Base-by-base conservation (phyloP, 2,888 invertebrate genomes). In the Andrena trimmerana region DNA sequence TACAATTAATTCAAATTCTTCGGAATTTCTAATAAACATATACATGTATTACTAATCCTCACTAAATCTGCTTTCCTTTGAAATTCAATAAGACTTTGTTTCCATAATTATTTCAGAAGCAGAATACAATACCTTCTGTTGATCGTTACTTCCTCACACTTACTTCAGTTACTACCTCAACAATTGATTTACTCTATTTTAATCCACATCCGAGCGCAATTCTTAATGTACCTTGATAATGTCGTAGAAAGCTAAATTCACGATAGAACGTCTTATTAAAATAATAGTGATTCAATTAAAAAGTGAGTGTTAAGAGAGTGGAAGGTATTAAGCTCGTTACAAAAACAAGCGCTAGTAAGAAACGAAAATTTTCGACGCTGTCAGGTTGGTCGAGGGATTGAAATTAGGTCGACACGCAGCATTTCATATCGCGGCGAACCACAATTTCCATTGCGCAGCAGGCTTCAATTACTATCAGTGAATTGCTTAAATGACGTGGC, bases 401-500 rank as follows among this genome's bases (percentile, higher is more conserved):
- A 76, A 79, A 76, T 54, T 59, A 71, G 70, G 76, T 76, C 79
- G 70, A 67, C 67, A 65, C 72, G 71, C 67, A 48, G 54, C 52
- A 63, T 73, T 79, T 76, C 63, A 75, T 77, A 77, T 71, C 27
- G 63, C 54, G 72, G 68, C 67, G 33, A 67, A 65, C 68, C 67
- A 54, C 73, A 79, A 78, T 81, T 76, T 70, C 70, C 78, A 81
- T 69, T 72, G 76, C 81, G 68, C 60, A 67, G 42, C 77, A 68
- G 54, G 36, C 59, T 81, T 78, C 81, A 81, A 78, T 84, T 81
- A 60, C 76, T 62, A 67, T 80, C 66, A 73, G 31, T 60, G 66
- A 78, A 77, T 86, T 74, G 72, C 63, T 65, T 67, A 73, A 86
- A 70, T 66, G 77, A 84, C 62, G 60, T 33, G 69, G 33, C 70